Base-by-base conservation (phyloP, 2,888 invertebrate species). In the Sericinus montela region DNA sequence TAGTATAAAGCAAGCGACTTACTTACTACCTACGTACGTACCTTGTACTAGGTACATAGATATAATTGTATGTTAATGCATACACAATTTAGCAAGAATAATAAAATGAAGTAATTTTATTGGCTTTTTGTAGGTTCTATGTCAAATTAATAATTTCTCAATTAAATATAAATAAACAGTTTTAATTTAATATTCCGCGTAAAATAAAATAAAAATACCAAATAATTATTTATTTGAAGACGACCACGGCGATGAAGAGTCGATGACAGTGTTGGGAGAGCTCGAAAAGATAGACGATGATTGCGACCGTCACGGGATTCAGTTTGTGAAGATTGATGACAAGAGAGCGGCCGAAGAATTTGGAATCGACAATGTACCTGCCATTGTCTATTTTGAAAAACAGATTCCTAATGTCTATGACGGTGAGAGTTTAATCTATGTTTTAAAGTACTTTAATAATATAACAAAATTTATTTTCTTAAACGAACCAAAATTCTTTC, bases 201-300 rank as follows among this genome's bases (percentile, higher is more conserved):
- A n/a, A n/a, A n/a, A n/a, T n/a, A n/a, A n/a, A n/a, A 3, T 19
- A 19, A 19, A 19, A 19, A 3, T 8, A 7, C 8, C 8, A 25
- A 25, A 25, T 1, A 7, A 25, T 25, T 25, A 8, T 25, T 8
- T 25, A 25, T 0, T 36, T 50, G 23, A 79, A 97, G 97, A 97
- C 84, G 96, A 97, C 83, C 94, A 96, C 72, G 95, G 94, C 55
- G 95, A 97, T 68, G 94, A 95, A 58, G 95, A 97, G 70, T 96
- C 96, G 51, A 94, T 94, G 93, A 92, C 93, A 64, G 95, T 95
- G 45, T 90, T 97, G 60, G 92, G 91, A 56, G 97, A 97, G 80
- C 89, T 97, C 62, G 97, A 97, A 83, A 96, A 96, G 83, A 97
- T 97, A 68, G 97, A 97, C 78, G 97, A 97, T 78, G 97, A 97